Conservation (phyloP, 1,140 invertebrate species). For the Diprion similis region DNA sequence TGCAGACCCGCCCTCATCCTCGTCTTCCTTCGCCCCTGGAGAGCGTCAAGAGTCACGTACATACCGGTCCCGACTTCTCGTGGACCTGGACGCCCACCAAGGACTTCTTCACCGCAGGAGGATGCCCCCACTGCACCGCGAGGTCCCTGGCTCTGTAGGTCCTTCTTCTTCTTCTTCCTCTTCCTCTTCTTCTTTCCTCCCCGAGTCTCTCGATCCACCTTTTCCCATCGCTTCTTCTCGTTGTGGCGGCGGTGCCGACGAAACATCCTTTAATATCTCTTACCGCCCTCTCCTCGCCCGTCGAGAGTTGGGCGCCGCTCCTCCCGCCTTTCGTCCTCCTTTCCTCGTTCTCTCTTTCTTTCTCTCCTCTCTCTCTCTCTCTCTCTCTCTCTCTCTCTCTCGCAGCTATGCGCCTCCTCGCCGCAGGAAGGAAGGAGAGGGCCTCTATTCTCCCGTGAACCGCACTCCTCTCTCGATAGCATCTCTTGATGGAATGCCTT, state of each 20-base stretch:
- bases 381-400: slow-evolving; percentile 23
- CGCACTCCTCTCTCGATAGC: slow-evolving; percentile 43
- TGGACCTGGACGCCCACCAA: neutral
- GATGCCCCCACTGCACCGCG: slow-evolving; percentile 50
- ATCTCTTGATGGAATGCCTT: slow-evolving; percentile 58
- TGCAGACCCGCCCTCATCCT: slow-evolving; percentile 13
- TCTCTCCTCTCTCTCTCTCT: slow-evolving; percentile 24
- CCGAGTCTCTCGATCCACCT: slow-evolving; percentile 20
- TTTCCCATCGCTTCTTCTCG: slow-evolving; percentile 16
- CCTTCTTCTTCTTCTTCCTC: slow-evolving; percentile 17
- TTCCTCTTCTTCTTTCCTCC: slow-evolving; percentile 15
- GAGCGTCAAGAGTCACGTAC: neutral
- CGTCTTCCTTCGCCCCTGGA: neutral
- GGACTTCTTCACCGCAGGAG: slow-evolving; percentile 10
- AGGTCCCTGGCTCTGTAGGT: slow-evolving; percentile 38
- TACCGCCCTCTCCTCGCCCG: slow-evolving; percentile 38
- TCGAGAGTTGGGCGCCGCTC: slow-evolving; percentile 12
- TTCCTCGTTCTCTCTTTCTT: slow-evolving; percentile 12
- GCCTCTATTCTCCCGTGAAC: neutral
- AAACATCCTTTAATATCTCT: slow-evolving; percentile 57
- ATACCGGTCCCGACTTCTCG: neutral
- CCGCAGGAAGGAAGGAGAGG: slow-evolving; percentile 22
- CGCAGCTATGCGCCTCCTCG: slow-evolving; percentile 20
- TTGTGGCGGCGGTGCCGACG: slow-evolving; percentile 36
- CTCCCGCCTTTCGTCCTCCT: neutral